Base-by-base conservation (phyloP, 2,888 invertebrate genomes). In the Unio pictorum region DNA sequence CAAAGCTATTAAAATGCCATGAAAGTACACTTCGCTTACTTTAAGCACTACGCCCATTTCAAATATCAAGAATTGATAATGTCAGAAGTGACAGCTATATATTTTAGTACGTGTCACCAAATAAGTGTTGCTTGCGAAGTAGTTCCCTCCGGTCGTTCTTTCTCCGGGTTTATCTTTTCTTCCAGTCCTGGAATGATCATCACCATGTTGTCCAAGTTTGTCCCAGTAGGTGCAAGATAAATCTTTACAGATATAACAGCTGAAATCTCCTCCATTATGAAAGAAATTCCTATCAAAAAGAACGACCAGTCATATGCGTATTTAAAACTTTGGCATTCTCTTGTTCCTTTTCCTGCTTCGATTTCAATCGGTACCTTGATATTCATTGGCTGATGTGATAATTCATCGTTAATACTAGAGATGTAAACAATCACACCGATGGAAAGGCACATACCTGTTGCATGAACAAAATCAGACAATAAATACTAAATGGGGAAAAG, bases 271-370 rank as follows among this genome's bases (percentile, higher is more conserved):
- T 83, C 74, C 66, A 76, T 75, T 17, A 85, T 76, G 71, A 85
- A 86, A 11, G 86, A 80, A 17, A 80, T 65, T n/a, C 83, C 86
- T 56, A 81, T 79, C 55, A 84, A 79, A 71, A 83, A 81, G 66
- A 86, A 84, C 6, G 86, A 85, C 84, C 84, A 86, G n/a, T 83
- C 81, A 71, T 85, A 85, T 23, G 59, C 61, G 71, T 85, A 85
- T 6, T 68, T 28, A 70, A 85, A 85, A 54, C 76, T 75, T 18
- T 67, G 67, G 61, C 78, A 76, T 30, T 66, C 55, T 28, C 77
- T 72, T 20, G 70, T 66, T 45, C 45, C 73, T 30, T 68, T 64
- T 28, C 34, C 68, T 61, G 15, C 3, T 45, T 15, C 45, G 2
- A 15, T 11, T 11, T 45, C 45, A 45, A 45, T 15, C 3, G 45